phyloP scores from a whole-genome alignment of 2,797 vertebrate species.

The Helostoma temminkii region DNA sequence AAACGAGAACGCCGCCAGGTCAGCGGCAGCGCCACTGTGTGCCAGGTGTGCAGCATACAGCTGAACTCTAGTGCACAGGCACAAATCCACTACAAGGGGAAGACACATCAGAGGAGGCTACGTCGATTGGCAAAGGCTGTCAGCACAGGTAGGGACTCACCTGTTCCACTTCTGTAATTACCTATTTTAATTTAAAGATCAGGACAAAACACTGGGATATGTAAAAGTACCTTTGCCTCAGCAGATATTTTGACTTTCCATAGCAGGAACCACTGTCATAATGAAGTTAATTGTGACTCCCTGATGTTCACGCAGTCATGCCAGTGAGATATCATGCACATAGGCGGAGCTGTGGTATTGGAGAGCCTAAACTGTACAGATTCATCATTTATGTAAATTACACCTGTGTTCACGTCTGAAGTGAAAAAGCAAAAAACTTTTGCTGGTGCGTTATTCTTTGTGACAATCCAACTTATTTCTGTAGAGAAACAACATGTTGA shows the following conservation, averaged over 20 bases:
- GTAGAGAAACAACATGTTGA: slow-evolving; percentile 8
- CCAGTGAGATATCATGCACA: slow-evolving; percentile 4
- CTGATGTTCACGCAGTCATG: too few species aligned
- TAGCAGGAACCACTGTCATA: too few species aligned
- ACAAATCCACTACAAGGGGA: slow-evolving; percentile 95
- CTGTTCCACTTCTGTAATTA: too few species aligned
- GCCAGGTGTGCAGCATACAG: slow-evolving; percentile 94
- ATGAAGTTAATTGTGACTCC: too few species aligned
- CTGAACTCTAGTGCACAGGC: slow-evolving; percentile 94
- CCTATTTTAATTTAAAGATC: too few species aligned
- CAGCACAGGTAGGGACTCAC: slow-evolving; percentile 83
- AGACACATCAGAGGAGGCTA: slow-evolving; percentile 95
- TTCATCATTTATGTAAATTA: slow-evolving; percentile 15
- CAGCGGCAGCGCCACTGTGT: slow-evolving; percentile 88
- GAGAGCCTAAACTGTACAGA: slow-evolving; percentile 19
- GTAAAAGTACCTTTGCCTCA: slow-evolving; percentile 5
- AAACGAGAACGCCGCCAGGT: slow-evolving; percentile 89
- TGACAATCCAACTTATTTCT: slow-evolving; percentile 1
- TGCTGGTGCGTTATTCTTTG: background rate
- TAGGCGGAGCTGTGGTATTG: too few species aligned
- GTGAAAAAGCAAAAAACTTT: background rate
- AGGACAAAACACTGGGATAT: background rate
- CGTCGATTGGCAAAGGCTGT: slow-evolving; percentile 87
- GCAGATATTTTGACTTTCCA: slow-evolving; percentile 17
- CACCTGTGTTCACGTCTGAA: background rate